Evolutionary conservation across 2,797 vertebrate genomes (phyloP).

Genomic region (Muscicapa comitata): DNA sequence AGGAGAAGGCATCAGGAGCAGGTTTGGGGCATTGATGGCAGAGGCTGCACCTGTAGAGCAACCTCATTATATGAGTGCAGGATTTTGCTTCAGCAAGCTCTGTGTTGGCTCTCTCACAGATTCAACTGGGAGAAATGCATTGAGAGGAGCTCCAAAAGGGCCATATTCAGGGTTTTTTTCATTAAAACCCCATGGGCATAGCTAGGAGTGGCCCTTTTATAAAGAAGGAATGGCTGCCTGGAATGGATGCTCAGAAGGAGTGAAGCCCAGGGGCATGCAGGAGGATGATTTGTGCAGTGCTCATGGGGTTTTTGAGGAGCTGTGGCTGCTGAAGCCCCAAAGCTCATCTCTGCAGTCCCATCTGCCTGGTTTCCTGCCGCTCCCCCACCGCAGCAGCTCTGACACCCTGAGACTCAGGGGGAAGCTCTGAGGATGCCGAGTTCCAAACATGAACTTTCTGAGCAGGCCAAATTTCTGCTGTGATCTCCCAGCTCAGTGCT

Average conservation of each 20-base stretch:
- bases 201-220: neutral
- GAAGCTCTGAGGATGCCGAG: constrained; percentile 45
- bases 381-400: neutral
- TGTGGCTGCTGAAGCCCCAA: accelerated
- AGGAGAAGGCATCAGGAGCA: neutral
- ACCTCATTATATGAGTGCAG: neutral
- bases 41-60: neutral
- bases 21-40: neutral
- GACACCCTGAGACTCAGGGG: constrained; percentile 17
- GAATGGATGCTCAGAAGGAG: neutral
- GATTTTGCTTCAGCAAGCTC: neutral
- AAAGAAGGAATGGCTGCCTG: neutral
- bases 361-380: neutral
- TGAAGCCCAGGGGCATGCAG: accelerated
- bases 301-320: accelerated
- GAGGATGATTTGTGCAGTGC: accelerated
- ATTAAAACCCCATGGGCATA: accelerated
- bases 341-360: neutral
- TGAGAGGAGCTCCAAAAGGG: neutral
- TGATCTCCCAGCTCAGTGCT: neutral
- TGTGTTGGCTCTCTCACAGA: accelerated
- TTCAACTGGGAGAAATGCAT: neutral
- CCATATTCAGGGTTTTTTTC: neutral
- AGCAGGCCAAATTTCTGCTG: constrained; percentile 40
- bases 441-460: constrained; percentile 59